phyloP scores from a whole-genome alignment of 92 coral and sea anemone species.

The Porites rus region DNA sequence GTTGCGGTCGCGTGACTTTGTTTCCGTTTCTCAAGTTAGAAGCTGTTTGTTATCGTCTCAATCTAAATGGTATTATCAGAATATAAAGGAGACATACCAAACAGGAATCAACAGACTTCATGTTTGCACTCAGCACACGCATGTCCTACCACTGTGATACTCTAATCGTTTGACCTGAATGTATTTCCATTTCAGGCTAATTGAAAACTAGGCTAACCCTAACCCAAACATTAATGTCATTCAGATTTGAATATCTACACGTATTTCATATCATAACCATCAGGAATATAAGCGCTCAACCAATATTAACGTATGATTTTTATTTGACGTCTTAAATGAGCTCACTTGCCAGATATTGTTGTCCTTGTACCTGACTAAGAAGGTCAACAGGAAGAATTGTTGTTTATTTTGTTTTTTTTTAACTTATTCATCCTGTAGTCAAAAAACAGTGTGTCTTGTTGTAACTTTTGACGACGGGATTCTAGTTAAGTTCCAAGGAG shows the following conservation, averaged over 20 bases:
- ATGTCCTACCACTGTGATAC: no score
- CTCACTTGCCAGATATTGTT: constrained; percentile 22
- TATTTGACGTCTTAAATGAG: constrained; percentile 20
- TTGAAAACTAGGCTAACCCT: no score
- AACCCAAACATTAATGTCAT: no score
- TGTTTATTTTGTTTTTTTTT: no score
- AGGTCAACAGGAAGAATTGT: no score
- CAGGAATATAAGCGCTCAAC: background rate
- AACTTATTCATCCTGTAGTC: no score
- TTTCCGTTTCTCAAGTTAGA: background rate
- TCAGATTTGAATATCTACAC: background rate
- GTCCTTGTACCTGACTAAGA: background rate
- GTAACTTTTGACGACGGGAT: no score
- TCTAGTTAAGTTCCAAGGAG: no score
- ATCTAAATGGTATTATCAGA: background rate
- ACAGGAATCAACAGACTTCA: background rate
- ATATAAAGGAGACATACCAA: background rate
- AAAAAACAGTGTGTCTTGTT: no score
- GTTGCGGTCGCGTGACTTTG: background rate
- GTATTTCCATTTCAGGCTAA: no score
- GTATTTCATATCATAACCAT: background rate
- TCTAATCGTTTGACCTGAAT: no score
- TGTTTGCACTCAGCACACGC: no score
- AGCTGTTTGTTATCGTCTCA: background rate
- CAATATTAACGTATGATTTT: background rate